Evolutionary conservation across 2,888 invertebrate species (phyloP).

Genomic region (Epiperipatus broadwayi): DNA sequence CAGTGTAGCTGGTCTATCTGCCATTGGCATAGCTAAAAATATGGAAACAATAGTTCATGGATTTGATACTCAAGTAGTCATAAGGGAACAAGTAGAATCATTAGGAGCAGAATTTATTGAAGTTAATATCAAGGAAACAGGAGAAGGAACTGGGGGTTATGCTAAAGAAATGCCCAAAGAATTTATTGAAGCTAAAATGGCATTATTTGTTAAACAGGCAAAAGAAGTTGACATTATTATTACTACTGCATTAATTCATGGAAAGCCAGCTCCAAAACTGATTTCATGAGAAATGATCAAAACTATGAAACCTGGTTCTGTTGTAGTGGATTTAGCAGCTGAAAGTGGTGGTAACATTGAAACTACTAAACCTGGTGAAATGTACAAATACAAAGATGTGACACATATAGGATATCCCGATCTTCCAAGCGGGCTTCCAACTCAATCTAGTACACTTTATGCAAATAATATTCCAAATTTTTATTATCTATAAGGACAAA

Average conservation of each 20-base stretch:
- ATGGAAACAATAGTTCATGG: conserved; percentile 76
- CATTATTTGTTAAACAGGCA: conserved; percentile 63
- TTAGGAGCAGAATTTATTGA: conserved; percentile 72
- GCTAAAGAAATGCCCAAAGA: conserved; percentile 69
- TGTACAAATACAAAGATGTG: conserved; percentile 54
- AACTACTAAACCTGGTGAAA: conserved; percentile 56
- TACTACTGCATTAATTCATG: conserved; percentile 72
- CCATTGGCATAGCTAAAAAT: conserved; percentile 59
- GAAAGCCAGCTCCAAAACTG: conserved; percentile 58
- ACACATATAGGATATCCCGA: conserved; percentile 68
- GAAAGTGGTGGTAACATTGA: conserved; percentile 71
- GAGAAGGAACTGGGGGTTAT: conserved; percentile 44
- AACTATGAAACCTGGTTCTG: conserved; percentile 67
- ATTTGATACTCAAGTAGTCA: conserved; percentile 65
- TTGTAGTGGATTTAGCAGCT: conserved; percentile 69
- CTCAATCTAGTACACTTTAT: conserved; percentile 65
- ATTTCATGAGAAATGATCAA: conserved; percentile 56
- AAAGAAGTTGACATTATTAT: conserved; percentile 67
- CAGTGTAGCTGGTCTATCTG: conserved; percentile 69
- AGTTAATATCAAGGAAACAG: conserved; percentile 44
- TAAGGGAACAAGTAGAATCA: conserved; percentile 64
- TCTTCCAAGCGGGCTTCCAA: conserved; percentile 60
- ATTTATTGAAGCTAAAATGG: conserved; percentile 66
- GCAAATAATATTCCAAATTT: conserved; percentile 80
- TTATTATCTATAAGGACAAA: conserved; percentile 51